phyloP scores from a whole-genome alignment of 2,888 invertebrate species.

The Drosophila stalkeri region DNA sequence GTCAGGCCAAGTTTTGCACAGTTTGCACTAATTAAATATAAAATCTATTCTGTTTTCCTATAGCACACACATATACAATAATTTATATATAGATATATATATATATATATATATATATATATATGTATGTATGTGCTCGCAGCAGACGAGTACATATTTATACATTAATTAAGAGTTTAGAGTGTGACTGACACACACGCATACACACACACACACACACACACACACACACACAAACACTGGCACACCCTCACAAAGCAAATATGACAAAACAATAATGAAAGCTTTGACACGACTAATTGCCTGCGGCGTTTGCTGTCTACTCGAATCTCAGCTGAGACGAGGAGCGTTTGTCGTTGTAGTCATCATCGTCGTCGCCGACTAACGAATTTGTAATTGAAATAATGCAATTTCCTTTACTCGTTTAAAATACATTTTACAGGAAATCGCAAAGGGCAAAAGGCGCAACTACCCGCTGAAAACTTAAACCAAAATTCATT shows the following conservation, averaged over 20 bases:
- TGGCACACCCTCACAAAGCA: slow-evolving; percentile 55
- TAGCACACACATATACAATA: slow-evolving; percentile 19
- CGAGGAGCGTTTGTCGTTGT: slow-evolving; percentile 25
- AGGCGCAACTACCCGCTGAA: slow-evolving; percentile 71
- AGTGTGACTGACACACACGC: slow-evolving; percentile 71
- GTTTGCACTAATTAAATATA: slow-evolving; percentile 75
- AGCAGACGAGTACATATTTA: slow-evolving; percentile 62
- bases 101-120: not conserved
- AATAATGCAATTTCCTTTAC: slow-evolving; percentile 81
- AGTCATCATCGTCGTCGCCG: slow-evolving; percentile 29
- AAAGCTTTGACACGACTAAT: slow-evolving; percentile 82
- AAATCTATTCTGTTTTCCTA: slow-evolving; percentile 72
- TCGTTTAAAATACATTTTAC: slow-evolving; percentile 80
- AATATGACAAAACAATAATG: slow-evolving; percentile 82
- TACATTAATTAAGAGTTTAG: slow-evolving; percentile 78
- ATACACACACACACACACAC: slow-evolving; percentile 5
- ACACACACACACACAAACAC: slow-evolving; percentile 9
- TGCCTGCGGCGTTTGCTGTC: slow-evolving; percentile 79
- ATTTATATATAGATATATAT: not conserved
- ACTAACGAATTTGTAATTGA: slow-evolving; percentile 79
- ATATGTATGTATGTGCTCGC: not conserved
- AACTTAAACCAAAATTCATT: slow-evolving; percentile 81
- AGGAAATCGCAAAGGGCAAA: slow-evolving; percentile 80
- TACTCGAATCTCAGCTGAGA: slow-evolving; percentile 66
- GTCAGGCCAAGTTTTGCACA: slow-evolving; percentile 69